Base-by-base conservation (phyloP, 2,797 vertebrate species). In the Phylloscopus collybita region DNA sequence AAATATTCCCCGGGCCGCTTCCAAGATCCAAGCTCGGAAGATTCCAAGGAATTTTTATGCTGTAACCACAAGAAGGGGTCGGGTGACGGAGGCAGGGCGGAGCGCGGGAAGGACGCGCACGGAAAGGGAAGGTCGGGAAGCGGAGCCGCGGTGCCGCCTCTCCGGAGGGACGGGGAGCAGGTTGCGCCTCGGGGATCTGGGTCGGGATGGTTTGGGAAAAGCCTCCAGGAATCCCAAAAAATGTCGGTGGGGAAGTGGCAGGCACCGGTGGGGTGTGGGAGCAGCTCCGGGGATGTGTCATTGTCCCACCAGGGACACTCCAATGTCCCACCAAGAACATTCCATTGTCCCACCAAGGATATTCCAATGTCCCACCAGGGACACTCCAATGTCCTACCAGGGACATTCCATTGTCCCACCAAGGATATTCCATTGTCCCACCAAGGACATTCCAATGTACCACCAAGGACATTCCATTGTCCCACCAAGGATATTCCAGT, bases 1-100 rank as follows among this genome's bases (percentile, higher is more conserved):
- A 96, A 97, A 97, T 96, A 82, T 81, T 88, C 94, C 34, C 30
- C 94, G 79, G 95, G 75, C 54, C 5, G 91, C 96, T 93, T 88
- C 93, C 96, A 70, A 83, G 97, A 97, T 74, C 96, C 86, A 7
- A 96, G 73, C 34, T 34, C 34, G 34, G 34, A 34, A 34, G 34
- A 34, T 34, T 34, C 34, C 34, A 34, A 34, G 34, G 97, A 72
- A 96, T 91, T 94, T 96, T 95, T 96, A 71, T 38, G 92, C 93
- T 92, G 44, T 23, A 90, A 89, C 92, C 67, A 20, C 88, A 78
- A 96, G 95, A 82, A 92, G 96, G 47, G 92, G 96, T 93, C 78
- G 95, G 95, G 80, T 34, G 34, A 34, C 34, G 34, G 34, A 34
- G 34, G 34, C 34, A 34, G 34, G 34, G 34, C 34, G 93, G 86